Evolutionary conservation across 2,113 vertebrate species (phyloP).

Genomic region (Phalacrocorax aristotelis): DNA sequence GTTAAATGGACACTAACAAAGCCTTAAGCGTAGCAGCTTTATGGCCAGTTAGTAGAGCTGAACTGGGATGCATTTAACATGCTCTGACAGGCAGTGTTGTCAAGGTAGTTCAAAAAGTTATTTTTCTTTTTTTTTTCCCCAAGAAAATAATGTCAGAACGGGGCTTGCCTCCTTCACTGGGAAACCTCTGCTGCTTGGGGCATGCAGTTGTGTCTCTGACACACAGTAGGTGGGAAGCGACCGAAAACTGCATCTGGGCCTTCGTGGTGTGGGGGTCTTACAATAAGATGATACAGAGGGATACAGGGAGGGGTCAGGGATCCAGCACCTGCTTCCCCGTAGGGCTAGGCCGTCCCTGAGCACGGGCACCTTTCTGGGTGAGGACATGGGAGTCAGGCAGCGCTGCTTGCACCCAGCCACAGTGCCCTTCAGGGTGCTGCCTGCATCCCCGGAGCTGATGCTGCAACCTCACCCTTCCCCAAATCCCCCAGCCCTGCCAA

Average conservation of each 20-base stretch:
- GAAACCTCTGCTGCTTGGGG: neutral
- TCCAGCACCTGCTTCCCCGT: rapidly evolving
- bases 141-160: neutral
- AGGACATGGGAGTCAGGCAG: neutral
- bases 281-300: neutral
- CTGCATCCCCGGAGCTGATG: neutral
- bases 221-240: rapidly evolving
- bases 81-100: neutral
- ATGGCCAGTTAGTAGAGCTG: neutral
- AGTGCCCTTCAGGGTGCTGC: neutral
- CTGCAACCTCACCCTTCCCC: neutral
- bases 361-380: neutral
- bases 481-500: neutral
- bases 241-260: neutral
- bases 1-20: neutral
- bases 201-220: neutral
- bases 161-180: neutral
- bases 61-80: neutral
- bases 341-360: neutral
- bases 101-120: neutral
- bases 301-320: neutral
- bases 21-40: neutral
- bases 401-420: no score
- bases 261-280: neutral
- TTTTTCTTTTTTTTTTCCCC: neutral